These are phyloP conservation scores for Mus minutoides DNA, from an alignment of 2,797 vertebrate genomes.

Conservation along the genomic window DNA sequence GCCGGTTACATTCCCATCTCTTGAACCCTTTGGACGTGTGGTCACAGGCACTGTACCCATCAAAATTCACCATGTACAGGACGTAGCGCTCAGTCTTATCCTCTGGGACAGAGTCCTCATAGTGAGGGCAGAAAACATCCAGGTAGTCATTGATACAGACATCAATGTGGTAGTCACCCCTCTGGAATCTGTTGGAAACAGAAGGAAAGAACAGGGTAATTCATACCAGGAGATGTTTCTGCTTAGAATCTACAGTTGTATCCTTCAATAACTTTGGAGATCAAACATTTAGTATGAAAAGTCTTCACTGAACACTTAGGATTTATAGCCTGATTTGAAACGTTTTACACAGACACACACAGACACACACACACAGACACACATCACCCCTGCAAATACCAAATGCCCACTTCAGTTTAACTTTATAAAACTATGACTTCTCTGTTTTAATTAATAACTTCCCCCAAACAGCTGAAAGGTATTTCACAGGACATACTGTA, in stretches of 20 bases:
- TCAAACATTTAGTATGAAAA: not conserved
- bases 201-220: slow-evolving; percentile 45
- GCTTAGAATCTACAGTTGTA: not conserved
- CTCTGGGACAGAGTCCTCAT: slow-evolving; percentile 95
- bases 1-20: slow-evolving; percentile 98
- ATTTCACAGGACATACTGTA: slow-evolving; percentile 8
- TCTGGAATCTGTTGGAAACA: slow-evolving; percentile 92
- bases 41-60: slow-evolving; percentile 98
- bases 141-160: slow-evolving; percentile 99
- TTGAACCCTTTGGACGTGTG: slow-evolving; percentile 99
- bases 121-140: slow-evolving; percentile 99
- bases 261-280: not conserved
- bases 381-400: not conserved
- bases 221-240: not conserved
- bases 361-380: not conserved
- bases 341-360: not conserved
- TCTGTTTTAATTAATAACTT: slow-evolving; percentile 23
- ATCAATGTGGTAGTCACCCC: slow-evolving; percentile 97
- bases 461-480: not conserved
- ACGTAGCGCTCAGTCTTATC: slow-evolving; percentile 96
- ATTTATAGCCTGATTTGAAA: not conserved
- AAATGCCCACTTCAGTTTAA: not conserved
- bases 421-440: not conserved
- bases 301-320: not conserved
- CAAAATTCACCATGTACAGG: slow-evolving; percentile 99